These are phyloP conservation scores for Menura novaehollandiae DNA, from an alignment of 2,113 vertebrate genomes.

Conservation along the genomic window DNA sequence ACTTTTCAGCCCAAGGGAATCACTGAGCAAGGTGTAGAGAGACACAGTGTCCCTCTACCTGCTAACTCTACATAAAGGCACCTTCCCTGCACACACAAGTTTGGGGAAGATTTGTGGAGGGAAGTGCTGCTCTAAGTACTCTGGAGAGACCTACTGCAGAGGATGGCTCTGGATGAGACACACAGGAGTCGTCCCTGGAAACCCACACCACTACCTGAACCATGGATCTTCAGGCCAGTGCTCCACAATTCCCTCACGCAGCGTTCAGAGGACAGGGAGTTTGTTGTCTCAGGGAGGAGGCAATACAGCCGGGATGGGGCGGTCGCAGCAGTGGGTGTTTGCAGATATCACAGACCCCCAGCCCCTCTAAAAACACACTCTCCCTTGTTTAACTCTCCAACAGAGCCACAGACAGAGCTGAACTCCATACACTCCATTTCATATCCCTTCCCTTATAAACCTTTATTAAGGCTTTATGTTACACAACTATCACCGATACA, in stretches of 20 bases:
- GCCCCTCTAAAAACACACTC: neutral
- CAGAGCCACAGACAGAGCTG: neutral
- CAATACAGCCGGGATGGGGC: rapidly evolving
- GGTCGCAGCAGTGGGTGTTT: neutral
- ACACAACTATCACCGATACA: slow-evolving; percentile 67
- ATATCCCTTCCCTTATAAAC: slow-evolving; percentile 58
- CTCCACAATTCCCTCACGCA: rapidly evolving
- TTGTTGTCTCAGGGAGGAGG: neutral
- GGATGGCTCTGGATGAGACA: neutral
- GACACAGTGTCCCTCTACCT: neutral
- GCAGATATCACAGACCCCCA: neutral
- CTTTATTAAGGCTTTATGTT: slow-evolving; percentile 72
- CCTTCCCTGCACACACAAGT: neutral
- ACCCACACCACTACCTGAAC: neutral
- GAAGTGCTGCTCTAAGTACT: neutral
- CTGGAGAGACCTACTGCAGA: neutral
- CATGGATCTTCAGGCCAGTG: neutral
- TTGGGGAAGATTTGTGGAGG: neutral
- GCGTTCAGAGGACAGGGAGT: rapidly evolving
- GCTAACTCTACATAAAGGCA: neutral
- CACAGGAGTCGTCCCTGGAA: neutral
- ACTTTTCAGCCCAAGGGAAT: neutral
- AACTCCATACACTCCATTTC: slow-evolving; percentile 2
- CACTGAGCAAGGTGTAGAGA: neutral
- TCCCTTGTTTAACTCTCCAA: neutral